These are phyloP conservation scores for Saturnia pavonia DNA, from an alignment of 2,888 invertebrate species.

Conservation along the genomic window DNA sequence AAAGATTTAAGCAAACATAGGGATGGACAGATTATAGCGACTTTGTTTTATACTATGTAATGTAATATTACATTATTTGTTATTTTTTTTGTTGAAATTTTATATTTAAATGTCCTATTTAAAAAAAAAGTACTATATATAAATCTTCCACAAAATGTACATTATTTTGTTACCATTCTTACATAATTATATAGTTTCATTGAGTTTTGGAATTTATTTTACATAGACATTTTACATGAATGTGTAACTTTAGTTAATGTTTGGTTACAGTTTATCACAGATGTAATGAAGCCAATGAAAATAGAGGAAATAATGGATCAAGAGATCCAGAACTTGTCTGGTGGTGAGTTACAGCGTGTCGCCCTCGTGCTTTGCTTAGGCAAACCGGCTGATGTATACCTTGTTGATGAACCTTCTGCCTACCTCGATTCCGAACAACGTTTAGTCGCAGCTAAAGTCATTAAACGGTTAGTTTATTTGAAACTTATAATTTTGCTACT, in stretches of 20 bases:
- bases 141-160: too few relatives aligned
- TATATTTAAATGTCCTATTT: too few relatives aligned
- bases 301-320: constrained; percentile 99
- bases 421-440: constrained; percentile 99
- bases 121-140: too few relatives aligned
- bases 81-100: too few relatives aligned
- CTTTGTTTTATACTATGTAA: too few relatives aligned
- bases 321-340: constrained; percentile 98
- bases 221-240: too few relatives aligned
- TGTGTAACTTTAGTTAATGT: not conserved
- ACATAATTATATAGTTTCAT: too few relatives aligned
- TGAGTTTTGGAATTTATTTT: too few relatives aligned
- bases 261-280: constrained; percentile 92
- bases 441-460: constrained; percentile 99
- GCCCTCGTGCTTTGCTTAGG: constrained; percentile 98
- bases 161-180: too few relatives aligned
- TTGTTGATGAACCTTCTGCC: constrained; percentile 99
- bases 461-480: constrained; percentile 86
- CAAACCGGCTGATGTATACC: constrained; percentile 99
- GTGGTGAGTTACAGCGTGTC: constrained; percentile 99
- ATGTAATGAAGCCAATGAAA: constrained; percentile 98
- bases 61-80: too few relatives aligned
- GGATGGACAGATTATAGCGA: too few relatives aligned
- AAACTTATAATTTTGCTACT: not conserved
- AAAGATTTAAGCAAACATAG: too few relatives aligned